Base-by-base conservation (phyloP, 2,888 invertebrate species). In the Clusia tigrina region DNA sequence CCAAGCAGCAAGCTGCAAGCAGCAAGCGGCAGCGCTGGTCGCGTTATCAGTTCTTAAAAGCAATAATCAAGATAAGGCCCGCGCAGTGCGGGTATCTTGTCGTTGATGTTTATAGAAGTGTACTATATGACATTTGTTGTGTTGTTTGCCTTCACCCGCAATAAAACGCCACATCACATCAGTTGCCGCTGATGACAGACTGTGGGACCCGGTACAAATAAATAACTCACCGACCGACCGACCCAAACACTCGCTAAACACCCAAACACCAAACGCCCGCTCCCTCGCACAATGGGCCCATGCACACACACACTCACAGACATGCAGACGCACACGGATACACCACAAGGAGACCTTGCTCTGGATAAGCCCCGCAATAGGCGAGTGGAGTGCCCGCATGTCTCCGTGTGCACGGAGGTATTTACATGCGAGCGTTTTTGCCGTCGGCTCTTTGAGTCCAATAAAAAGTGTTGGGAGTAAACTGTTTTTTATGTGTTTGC, bases 51-150 rank as follows among this genome's bases (percentile, higher is more conserved):
- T 48, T 25, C 51, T 54, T 20, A 42, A 58, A 52, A 61, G 62
- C 56, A 62, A 67, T 65, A 65, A 65, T 63, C 63, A 60, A 62
- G 67, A 67, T 67, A 67, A 67, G 67, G 60, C 32, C 12, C 22
- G 1, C n/a, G 6, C 61, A 55, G 58, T n/a, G n/a, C n/a, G n/a
- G n/a, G n/a, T 64, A 64, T 67, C 64, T 68, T 61, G 62, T 64
- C 62, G 59, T 63, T 48, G 48, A 22, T 48, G 48, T 38, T 57
- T 52, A 51, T 56, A 23, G 51, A 6, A 46, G 57, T 65, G 46
- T 54, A 63, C 59, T 66, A 66, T 59, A 63, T 65, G 65, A 64
- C 62, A 66, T 65, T 66, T 66, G 66, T 64, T 64, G 48, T 54
- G 2, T 23, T 61, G 52, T 61, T 64, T 64, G 26, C 58, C 63